Evolutionary conservation across 2,113 vertebrate genomes (phyloP).

Genomic region (Reinhardtius hippoglossoides): DNA sequence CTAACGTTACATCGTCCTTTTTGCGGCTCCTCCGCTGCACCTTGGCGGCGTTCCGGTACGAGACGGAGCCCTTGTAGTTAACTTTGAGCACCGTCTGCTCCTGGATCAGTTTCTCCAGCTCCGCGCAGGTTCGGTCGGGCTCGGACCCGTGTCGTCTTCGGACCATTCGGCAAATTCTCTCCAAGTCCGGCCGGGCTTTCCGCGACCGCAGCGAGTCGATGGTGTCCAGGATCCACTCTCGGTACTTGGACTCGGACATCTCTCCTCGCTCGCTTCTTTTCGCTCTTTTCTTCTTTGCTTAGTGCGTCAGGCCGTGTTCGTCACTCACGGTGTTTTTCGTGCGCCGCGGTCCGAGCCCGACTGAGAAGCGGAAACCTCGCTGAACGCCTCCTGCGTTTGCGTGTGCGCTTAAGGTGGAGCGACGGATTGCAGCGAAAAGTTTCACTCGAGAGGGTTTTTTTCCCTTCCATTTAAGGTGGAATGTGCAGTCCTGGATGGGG

Average conservation of each 20-base stretch:
- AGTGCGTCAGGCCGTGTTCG: constrained; percentile 78
- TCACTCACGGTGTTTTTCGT: constrained; percentile 78
- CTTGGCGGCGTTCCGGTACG: constrained; percentile 91
- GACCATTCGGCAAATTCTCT: constrained; percentile 94
- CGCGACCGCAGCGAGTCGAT: constrained; percentile 93
- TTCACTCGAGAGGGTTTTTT: constrained; percentile 63
- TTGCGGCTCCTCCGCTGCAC: constrained; percentile 87
- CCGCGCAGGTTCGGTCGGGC: constrained; percentile 89
- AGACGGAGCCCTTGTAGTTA: constrained; percentile 93
- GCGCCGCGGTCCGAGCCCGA: constrained; percentile 85
- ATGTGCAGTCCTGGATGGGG: constrained; percentile 46
- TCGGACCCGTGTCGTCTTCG: constrained; percentile 91
- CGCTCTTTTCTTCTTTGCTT: constrained; percentile 58
- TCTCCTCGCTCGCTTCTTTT: constrained; percentile 57
- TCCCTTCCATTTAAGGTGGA: constrained; percentile 80
- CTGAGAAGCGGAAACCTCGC: constrained; percentile 85
- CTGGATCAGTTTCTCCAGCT: constrained; percentile 92
- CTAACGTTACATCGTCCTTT: constrained; percentile 80
- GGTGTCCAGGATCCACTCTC: constrained; percentile 92
- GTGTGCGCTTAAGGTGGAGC: constrained; percentile 87
- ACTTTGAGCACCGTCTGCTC: constrained; percentile 91
- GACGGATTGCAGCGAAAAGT: constrained; percentile 62
- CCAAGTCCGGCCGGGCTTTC: constrained; percentile 93
- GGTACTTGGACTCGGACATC: constrained; percentile 87
- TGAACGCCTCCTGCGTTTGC: constrained; percentile 83